Evolutionary conservation across 2,888 invertebrate genomes (phyloP), one percentile per base, ranked within the genome.

Genomic region (Nomada ruficornis): DNA sequence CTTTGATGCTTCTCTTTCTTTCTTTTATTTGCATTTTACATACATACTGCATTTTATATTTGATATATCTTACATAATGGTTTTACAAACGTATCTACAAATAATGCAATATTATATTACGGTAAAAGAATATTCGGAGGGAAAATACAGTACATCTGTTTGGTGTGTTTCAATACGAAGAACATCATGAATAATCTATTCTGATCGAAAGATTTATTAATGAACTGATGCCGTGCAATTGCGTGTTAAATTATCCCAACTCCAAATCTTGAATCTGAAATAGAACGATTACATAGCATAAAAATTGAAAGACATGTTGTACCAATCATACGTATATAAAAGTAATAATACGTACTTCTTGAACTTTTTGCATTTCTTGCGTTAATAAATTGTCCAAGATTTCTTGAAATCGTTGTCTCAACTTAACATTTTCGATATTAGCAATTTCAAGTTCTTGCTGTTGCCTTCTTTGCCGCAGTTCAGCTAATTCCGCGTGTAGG

Each of bases 371-470:
- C 86, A 98, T 97, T 91, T 98, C 97, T 89, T 97, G 96, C 47
- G 94, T 92, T 83, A 97, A 95, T 15, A 98, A 94, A 89, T 96
- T 96, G 85, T 98, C 97, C 42, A 98, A 94, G 70, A 96, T 97
- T 86, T 97, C 97, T 91, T 97, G 96, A 93, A 98, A 97, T 72
- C 98, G 95, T 93, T 98, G 97, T 65, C 97, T 95, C 18, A 98
- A 94, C 15, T 97, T 97, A 83, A 96, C 94, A 93, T 98, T 98
- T 91, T 98, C 98, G 92, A 98, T 97, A 63, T 96, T 97, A 29
- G 97, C 96, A 82, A 98, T 96, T 94, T 98, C 97, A 85, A 96
- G 95, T 90, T 98, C 97, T 84, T 98, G 98, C 89, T 97, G 96
- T 74, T 96, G 95, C 80, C 97, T 95, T 68, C 97, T 95, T 55